Evolutionary conservation across 2,797 vertebrate species (phyloP).

Genomic region (Neosilurus hyrtlii): DNA sequence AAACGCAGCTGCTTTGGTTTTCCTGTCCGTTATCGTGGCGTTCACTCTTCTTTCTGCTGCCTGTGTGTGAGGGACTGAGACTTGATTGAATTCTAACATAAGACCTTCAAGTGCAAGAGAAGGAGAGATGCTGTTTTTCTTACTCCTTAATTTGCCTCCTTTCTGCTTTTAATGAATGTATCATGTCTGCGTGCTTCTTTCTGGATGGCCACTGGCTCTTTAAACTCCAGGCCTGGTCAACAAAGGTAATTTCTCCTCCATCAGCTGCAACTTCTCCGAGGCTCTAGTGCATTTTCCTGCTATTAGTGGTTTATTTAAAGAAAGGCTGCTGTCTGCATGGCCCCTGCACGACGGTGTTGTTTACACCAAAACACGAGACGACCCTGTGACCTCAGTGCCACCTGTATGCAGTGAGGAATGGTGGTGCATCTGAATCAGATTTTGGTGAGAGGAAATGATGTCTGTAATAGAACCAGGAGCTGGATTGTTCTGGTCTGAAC

Average conservation of each 20-base stretch:
- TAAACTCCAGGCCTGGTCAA: conserved; percentile 12
- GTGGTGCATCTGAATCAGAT: not conserved
- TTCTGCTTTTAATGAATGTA: conserved; percentile 16
- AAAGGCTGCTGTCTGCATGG: conserved; percentile 41
- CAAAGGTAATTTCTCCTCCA: conserved; percentile 25
- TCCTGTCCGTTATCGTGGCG: conserved; percentile 54
- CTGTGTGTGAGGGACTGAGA: conserved; percentile 6
- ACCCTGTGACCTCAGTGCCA: conserved; percentile 7
- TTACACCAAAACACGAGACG: conserved; percentile 18
- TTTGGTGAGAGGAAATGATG: not conserved
- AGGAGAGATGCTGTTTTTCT: not conserved
- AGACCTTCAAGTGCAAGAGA: not conserved
- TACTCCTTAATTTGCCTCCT: not conserved
- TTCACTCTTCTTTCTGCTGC: conserved; percentile 5
- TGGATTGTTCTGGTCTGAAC: conserved; percentile 26
- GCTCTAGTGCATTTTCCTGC: conserved; percentile 31
- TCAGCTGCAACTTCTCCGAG: conserved; percentile 42
- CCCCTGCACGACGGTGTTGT: conserved; percentile 19
- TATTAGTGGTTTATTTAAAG: conserved; percentile 52
- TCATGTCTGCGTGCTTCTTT: conserved; percentile 5
- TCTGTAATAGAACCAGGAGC: conserved; percentile 1
- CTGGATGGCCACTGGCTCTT: conserved; percentile 41
- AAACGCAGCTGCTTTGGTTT: conserved; percentile 44
- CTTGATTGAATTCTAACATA: not conserved
- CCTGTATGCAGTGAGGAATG: not conserved